phyloP scores from a whole-genome alignment of 2,113 vertebrate species.

The Cheilinus undulatus region DNA sequence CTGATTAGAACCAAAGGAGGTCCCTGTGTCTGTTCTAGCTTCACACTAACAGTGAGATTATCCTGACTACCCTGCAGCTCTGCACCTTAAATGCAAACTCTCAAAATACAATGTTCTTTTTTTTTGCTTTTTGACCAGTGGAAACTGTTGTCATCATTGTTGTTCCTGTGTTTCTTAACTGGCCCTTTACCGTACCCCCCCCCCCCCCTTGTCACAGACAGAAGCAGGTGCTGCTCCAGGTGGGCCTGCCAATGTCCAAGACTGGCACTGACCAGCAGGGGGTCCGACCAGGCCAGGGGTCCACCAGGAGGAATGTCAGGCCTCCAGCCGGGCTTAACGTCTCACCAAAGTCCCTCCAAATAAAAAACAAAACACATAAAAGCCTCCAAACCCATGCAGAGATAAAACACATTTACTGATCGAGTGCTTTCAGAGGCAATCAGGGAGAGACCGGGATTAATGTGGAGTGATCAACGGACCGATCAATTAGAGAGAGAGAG shows the following conservation, averaged over 20 bases:
- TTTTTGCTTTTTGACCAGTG: too few species aligned
- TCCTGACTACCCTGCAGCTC: too few species aligned
- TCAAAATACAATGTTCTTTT: too few species aligned
- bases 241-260: conserved; percentile 35
- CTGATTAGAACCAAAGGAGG: too few species aligned
- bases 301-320: conserved; percentile 10
- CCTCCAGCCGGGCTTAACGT: conserved; percentile 1
- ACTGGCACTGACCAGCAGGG: conserved; percentile 1
- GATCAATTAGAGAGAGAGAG: conserved; percentile 41
- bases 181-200: neutral
- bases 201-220: conserved; percentile 19
- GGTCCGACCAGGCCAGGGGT: conserved; percentile 15
- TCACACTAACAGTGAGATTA: too few species aligned
- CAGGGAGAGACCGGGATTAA: conserved; percentile 10
- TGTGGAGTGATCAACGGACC: conserved; percentile 52
- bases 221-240: conserved; percentile 64
- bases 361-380: too few species aligned
- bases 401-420: conserved; percentile 9
- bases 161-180: neutral
- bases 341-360: neutral
- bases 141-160: too few species aligned
- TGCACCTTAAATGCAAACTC: too few species aligned
- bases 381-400: too few species aligned
- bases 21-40: too few species aligned
- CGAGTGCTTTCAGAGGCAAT: conserved; percentile 12